Base-by-base conservation (phyloP, 2,888 invertebrate species). In the Epicampocera succincta region DNA sequence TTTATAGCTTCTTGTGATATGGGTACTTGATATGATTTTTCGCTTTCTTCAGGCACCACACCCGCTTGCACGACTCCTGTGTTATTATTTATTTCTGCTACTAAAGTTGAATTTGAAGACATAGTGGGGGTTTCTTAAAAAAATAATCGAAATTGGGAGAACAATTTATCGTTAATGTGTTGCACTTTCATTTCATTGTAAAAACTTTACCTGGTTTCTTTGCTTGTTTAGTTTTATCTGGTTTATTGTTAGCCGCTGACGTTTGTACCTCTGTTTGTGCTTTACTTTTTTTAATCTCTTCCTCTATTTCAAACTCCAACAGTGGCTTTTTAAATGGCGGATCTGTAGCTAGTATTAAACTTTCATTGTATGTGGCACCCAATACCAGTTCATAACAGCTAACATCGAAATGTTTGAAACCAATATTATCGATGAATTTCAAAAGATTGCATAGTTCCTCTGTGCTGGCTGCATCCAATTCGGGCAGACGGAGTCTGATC, bases 351-450 rank as follows among this genome's bases (percentile, higher is more conserved):
- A 86, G 77, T 33, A 89, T 88, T 79, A 90, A 81, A 80, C 90
- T 90, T 48, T 90, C 90, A 85, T 91, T 90, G 84, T 89, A 91
- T n/a, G 90, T 86, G 46, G 87, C 87, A 12, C 90, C 91, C 69
- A 88, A 84, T 8, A 88, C 88, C n/a, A 91, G 84, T 68, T 90
- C 89, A 79, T 85, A 91, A 84, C 91, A 91, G 82, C 91, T 91
- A 15, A 91, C 85, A 84, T 90, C 89, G 75, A 89, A 91, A 69
- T 86, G 86, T 65, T 87, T 88, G 40, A 90, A 89, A 74, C 88
- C 89, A 58, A 91, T 90, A 56, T 87, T 88, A 80, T 91, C 91
- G 71, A 91, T 91, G 46, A 89, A 86, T 83, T 86, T 86, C 17
- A 91, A 85, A 25, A 88, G 83, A 69, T 89, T 88, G 82, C 91